Evolutionary conservation across 2,888 invertebrate species (phyloP), one percentile per base, ranked within the genome.

Genomic region (Oligia latruncula): DNA sequence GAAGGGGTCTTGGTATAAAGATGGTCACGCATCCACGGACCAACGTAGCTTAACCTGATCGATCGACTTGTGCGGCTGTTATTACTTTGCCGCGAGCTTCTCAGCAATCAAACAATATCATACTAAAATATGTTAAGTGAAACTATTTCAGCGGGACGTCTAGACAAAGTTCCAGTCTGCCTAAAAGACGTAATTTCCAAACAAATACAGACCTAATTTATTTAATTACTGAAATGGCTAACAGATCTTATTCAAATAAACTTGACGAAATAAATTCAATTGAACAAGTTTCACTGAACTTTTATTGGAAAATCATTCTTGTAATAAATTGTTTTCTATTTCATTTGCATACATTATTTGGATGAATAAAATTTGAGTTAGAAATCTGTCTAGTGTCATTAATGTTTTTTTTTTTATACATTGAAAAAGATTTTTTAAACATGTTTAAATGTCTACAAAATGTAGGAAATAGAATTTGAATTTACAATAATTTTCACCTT

Each of bases 181-280:
- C 66, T 64, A 73, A 60, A 66, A 71, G 46, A 78, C 76, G 84
- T 66, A 58, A 77, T 78, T 76, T 71, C 29, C 52, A 70, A 80
- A 86, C 64, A 66, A 86, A 77, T 74, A 75, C 62, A 77, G 49
- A 40, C 52, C 65, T 76, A 66, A 82, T 73, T 55, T 43, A 83
- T 77, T 75, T 80, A 71, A 77, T 85, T 74, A 83, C 58, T 73
- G 23, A 74, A 85, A 74, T 65, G 15, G 55, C 67, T 68, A 40
- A 43, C 55, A 87, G 78, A 75, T 71, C 77, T 74, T n/a, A 81
- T 65, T 87, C 29, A 66, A 71, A 87, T 80, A 76, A 77, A 81
- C 71, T 86, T 81, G 67, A 68, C 70, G 43, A 74, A 71, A 78
- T 74, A 76, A 87, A 85, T 82, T 85, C 67, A 77, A 82, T 89